A percentile compares a stretch with the other conserved stretches of the same genome.
phyloP scores from a whole-genome alignment of 1,140 invertebrate genomes.

The Drosophila pectinifera region DNA sequence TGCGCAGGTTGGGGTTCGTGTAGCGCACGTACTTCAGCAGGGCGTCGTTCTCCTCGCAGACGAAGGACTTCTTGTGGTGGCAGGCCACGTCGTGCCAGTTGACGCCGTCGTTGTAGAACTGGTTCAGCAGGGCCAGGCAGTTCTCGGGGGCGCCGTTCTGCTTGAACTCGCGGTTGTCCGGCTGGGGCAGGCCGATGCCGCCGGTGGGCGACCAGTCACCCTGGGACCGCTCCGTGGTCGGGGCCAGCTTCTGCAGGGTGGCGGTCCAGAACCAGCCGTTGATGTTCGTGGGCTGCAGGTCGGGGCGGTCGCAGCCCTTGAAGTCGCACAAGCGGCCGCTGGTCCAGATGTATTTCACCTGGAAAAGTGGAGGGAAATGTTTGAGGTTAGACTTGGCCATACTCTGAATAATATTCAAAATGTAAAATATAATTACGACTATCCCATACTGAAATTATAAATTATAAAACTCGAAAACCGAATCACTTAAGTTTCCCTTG shows the following conservation, averaged over 20 bases:
- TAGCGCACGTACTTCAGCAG: slow-evolving; percentile 92
- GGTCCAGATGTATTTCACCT: slow-evolving; percentile 92
- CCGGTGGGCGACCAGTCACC: slow-evolving; percentile 94
- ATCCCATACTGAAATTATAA: background rate
- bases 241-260: slow-evolving; percentile 91
- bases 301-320: slow-evolving; percentile 92
- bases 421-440: no score
- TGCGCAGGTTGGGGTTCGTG: slow-evolving; percentile 90
- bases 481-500: background rate
- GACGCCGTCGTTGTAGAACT: slow-evolving; percentile 94
- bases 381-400: background rate
- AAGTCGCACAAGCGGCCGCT: slow-evolving; percentile 93
- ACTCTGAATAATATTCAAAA: no score
- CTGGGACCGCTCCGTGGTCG: slow-evolving; percentile 90
- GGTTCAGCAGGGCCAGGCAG: slow-evolving; percentile 92
- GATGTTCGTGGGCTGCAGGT: slow-evolving; percentile 90
- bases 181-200: slow-evolving; percentile 91
- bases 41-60: slow-evolving; percentile 93
- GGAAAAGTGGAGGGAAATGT: slow-evolving; percentile 9
- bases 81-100: slow-evolving; percentile 95
- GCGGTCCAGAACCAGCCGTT: slow-evolving; percentile 96
- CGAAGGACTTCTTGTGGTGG: slow-evolving; percentile 92
- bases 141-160: slow-evolving; percentile 92
- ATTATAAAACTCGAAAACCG: background rate
- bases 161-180: slow-evolving; percentile 92